Base-by-base conservation (phyloP, 1,140 invertebrate genomes). In the Nylanderia fulva region DNA sequence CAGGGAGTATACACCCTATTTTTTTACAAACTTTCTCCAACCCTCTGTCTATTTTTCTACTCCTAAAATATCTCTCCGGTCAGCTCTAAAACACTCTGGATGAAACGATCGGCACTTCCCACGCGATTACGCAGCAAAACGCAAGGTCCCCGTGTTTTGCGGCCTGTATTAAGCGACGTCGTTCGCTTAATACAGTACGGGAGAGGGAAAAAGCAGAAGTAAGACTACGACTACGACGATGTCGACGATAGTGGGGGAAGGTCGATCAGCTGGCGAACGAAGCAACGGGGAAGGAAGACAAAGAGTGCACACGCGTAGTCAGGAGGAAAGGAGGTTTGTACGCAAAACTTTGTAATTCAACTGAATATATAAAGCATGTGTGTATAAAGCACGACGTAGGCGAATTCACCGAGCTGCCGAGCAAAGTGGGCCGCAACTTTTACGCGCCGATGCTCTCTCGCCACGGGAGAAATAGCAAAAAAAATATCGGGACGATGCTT, bases 241-340 rank as follows among this genome's bases (percentile, higher is more conserved):
- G n/a, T n/a, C n/a, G n/a, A n/a, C n/a, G n/a, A n/a, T n/a, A n/a
- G 80, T 72, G 64, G 80, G 71, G 58, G 42, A 90, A 90, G 88
- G 90, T 90, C 90, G 86, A 90, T 90, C 90, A 91, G 90, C 88
- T 91, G 90, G 86, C 58, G 74, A 85, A 84, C 64, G 79, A 86
- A 15, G 66, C 45, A 18, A 24, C 33, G 66, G 24, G 24, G 52
- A 39, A 79, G n/a, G n/a, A 85, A 85, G 52, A 80, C 56, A 86
- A 86, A 79, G 66, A 86, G 24, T 29, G 71, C 69, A 61, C 52
- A 36, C 60, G 77, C 77, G 42, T 58, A 54, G 42, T n/a, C 45
- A 11, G 29, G 24, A 48, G 15, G 15, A 48, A 13, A 18, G 45
- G 45, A 48, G 45, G 27, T 63, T 79, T 86, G 18, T 54, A 69